phyloP scores from a whole-genome alignment of 2,113 vertebrate species.

The Choloepus hoffmanni region DNA sequence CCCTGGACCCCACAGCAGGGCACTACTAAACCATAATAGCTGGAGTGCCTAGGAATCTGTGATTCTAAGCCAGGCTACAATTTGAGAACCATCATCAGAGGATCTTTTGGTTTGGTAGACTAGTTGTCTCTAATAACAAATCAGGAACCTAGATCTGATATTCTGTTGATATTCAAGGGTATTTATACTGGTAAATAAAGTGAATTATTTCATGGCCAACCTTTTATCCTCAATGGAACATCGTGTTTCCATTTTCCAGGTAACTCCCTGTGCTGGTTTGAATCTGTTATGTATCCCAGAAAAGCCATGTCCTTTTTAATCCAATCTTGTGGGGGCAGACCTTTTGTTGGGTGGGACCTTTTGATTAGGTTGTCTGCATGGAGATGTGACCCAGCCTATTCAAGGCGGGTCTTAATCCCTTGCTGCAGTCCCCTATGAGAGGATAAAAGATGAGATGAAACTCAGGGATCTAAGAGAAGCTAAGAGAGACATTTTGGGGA shows the following conservation, averaged over 20 bases:
- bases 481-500: too few relatives aligned
- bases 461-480: too few relatives aligned
- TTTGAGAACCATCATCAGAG: neutral
- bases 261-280: neutral
- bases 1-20: neutral
- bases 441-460: too few relatives aligned
- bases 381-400: too few relatives aligned
- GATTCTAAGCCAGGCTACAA: neutral
- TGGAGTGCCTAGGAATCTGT: neutral
- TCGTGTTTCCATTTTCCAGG: constrained; percentile 17
- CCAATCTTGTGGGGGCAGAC: too few relatives aligned
- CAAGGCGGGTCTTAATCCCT: too few relatives aligned
- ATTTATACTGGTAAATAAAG: constrained; percentile 16
- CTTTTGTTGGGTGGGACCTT: too few relatives aligned
- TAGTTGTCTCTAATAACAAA: constrained; percentile 9
- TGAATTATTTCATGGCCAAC: neutral
- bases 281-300: too few relatives aligned
- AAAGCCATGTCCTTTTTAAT: too few relatives aligned
- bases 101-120: neutral
- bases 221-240: neutral
- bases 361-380: too few relatives aligned
- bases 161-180: constrained; percentile 20
- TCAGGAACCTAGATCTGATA: neutral
- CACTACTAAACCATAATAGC: neutral
- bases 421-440: too few relatives aligned